phyloP scores from a whole-genome alignment of 53 echinoderm and acorn worm species.

The Hippasteria phrygiana region DNA sequence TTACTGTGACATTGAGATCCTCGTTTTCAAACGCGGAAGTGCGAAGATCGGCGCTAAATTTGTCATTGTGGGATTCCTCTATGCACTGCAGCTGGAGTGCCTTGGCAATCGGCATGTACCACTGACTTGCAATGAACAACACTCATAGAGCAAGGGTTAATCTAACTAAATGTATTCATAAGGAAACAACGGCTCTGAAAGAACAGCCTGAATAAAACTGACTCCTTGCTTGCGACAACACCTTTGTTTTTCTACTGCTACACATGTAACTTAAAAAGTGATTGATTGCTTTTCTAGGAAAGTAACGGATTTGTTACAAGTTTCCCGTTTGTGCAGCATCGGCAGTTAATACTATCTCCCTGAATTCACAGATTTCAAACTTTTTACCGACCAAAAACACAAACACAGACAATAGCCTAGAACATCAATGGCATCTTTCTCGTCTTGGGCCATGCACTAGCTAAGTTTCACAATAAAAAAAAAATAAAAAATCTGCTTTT shows the following conservation, averaged over 20 bases:
- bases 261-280: too few relatives aligned
- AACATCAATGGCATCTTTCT: background rate
- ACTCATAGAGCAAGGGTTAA: background rate
- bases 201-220: background rate
- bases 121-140: background rate
- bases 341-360: conserved; percentile 54
- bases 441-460: background rate
- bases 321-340: conserved; percentile 30
- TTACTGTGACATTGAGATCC: too few relatives aligned
- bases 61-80: too few relatives aligned
- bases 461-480: background rate
- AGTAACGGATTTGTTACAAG: background rate
- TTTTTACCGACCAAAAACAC: background rate
- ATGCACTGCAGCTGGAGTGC: too few relatives aligned
- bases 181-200: background rate
- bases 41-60: too few relatives aligned
- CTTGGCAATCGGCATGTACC: too few relatives aligned
- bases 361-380: conserved; percentile 28
- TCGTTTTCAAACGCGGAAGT: too few relatives aligned
- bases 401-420: background rate
- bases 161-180: background rate
- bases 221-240: too few relatives aligned
- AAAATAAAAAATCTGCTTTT: background rate
- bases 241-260: background rate
- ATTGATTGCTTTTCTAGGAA: background rate